These are phyloP conservation scores for Gadopsis marmoratus DNA, from an alignment of 2,797 vertebrate species.

Conservation along the genomic window DNA sequence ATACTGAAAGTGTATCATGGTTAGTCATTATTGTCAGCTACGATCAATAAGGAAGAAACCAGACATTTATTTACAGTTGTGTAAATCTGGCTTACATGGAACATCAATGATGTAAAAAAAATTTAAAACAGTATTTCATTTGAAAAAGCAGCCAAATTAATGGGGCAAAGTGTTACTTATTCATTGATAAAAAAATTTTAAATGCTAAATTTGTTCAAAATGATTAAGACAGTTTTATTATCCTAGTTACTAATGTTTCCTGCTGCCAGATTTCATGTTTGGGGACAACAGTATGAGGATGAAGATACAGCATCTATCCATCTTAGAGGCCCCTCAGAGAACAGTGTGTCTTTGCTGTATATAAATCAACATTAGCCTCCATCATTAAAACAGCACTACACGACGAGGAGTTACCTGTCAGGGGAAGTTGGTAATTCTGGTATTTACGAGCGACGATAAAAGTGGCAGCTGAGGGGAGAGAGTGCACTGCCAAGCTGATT, in stretches of 20 bases:
- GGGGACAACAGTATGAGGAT: neutral
- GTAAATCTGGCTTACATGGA: neutral
- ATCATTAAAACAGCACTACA: conserved; percentile 48
- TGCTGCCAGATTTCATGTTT: neutral
- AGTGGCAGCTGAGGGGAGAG: conserved; percentile 39
- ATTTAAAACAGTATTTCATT: neutral
- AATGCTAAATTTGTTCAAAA: neutral
- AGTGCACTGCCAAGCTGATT: conserved; percentile 53
- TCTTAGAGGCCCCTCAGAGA: conserved; percentile 22
- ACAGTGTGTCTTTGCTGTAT: neutral
- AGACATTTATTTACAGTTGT: neutral
- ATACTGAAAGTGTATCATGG: neutral
- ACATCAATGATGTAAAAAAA: too few species aligned
- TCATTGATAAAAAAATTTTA: neutral
- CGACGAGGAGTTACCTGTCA: conserved; percentile 24
- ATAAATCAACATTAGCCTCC: conserved; percentile 49
- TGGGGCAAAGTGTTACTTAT: neutral
- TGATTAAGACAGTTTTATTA: neutral
- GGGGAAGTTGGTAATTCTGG: conserved; percentile 43
- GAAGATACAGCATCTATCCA: conserved; percentile 1
- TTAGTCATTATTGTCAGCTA: neutral
- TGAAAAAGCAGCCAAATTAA: neutral
- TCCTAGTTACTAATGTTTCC: neutral
- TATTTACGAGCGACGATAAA: conserved; percentile 67
- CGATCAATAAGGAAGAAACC: neutral